Evolutionary conservation across 2,888 invertebrate genomes (phyloP).

Genomic region (Drosophila testacea): DNA sequence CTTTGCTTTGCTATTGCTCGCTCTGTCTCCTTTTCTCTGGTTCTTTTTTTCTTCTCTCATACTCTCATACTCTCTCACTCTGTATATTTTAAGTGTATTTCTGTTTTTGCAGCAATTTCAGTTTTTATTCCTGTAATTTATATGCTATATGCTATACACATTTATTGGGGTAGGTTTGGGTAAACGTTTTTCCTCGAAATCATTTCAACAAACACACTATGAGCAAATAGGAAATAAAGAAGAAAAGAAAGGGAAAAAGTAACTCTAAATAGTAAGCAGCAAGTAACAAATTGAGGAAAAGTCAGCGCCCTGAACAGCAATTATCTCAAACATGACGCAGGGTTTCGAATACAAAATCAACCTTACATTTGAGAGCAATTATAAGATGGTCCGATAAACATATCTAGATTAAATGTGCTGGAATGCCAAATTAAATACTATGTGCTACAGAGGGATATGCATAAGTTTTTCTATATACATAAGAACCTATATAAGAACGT

Average conservation of each 20-base stretch:
- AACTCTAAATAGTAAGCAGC: slow-evolving; percentile 23
- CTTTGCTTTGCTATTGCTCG: slow-evolving; percentile 33
- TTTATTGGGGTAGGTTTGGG: slow-evolving; percentile 71
- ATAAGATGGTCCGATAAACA: slow-evolving; percentile 44
- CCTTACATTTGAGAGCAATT: slow-evolving; percentile 46
- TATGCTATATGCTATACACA: slow-evolving; percentile 59
- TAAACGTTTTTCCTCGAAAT: slow-evolving; percentile 68
- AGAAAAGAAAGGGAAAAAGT: slow-evolving; percentile 18
- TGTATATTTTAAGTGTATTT: slow-evolving; percentile 73
- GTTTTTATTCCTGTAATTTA: slow-evolving; percentile 77
- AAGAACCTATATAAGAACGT: too few species aligned
- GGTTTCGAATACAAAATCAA: slow-evolving; percentile 35
- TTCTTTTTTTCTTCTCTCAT: slow-evolving; percentile 14
- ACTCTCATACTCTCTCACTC: slow-evolving; percentile 14
- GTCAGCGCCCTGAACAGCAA: slow-evolving; percentile 46
- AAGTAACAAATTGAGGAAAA: slow-evolving; percentile 21
- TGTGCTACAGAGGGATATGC: not conserved
- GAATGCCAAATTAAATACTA: not conserved
- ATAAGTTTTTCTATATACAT: too few species aligned
- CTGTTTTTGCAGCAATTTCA: slow-evolving; percentile 77
- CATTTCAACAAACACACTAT: slow-evolving; percentile 32
- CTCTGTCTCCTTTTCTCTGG: slow-evolving; percentile 1
- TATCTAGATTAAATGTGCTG: slow-evolving; percentile 25
- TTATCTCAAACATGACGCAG: slow-evolving; percentile 49
- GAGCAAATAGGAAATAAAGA: not conserved